phyloP scores from a whole-genome alignment of 2,888 invertebrate species.

The Steinernema carpocapsae region DNA sequence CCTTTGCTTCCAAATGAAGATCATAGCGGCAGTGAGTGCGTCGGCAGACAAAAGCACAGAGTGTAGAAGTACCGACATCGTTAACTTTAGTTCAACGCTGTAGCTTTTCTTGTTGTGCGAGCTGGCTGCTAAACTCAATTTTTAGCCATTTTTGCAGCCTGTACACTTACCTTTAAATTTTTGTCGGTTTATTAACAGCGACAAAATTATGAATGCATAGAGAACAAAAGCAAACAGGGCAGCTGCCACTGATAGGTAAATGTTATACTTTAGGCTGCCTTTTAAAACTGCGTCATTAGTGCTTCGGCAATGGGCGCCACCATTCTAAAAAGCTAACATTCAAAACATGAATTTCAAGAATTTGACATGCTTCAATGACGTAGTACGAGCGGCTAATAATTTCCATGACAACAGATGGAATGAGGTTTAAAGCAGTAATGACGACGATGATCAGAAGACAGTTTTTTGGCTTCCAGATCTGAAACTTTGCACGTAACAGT shows the following conservation, averaged over 20 bases:
- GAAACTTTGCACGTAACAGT: too few relatives aligned
- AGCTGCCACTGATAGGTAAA: background rate
- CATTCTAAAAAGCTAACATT: too few relatives aligned
- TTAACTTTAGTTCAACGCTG: conserved; percentile 6
- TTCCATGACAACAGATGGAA: background rate
- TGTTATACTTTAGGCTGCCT: background rate
- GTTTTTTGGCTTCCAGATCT: background rate
- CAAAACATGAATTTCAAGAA: too few relatives aligned
- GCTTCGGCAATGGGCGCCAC: background rate
- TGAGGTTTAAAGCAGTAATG: background rate
- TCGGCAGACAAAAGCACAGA: conserved; percentile 4
- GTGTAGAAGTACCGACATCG: background rate
- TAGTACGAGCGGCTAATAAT: background rate
- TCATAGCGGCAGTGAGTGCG: background rate
- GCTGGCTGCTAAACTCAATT: background rate
- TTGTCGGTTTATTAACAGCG: background rate
- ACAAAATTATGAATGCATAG: background rate
- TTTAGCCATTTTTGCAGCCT: background rate
- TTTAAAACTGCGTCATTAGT: background rate
- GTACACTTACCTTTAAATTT: background rate
- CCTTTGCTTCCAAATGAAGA: background rate
- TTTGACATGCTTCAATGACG: background rate
- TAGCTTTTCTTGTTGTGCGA: background rate
- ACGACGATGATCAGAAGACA: background rate
- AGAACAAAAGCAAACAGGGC: background rate